Evolutionary conservation across 2,113 vertebrate species (phyloP), one percentile per base, ranked within the genome.

Genomic region (Heliornis fulica): DNA sequence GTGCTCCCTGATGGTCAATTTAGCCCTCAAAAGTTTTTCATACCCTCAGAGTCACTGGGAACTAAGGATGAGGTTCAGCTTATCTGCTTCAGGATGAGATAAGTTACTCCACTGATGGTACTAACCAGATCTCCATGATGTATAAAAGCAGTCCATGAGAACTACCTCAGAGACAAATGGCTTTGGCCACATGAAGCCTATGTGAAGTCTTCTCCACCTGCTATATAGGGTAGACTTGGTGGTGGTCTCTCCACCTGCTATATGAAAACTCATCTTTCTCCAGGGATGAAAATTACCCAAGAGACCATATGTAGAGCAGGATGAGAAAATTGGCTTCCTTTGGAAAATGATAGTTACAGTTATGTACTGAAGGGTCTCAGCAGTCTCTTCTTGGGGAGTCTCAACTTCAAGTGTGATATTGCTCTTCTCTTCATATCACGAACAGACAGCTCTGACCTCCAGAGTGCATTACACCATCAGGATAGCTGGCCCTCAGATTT

Each of bases 401-500:
- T 65, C 51, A 71, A 0, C 38, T 65, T 71, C 20, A 16, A 59
- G 23, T 23, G 16, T 65, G 43, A 15, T 28, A 19, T 11, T 53
- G 4, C 45, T 74, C 71, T 79, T 31, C 11, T 54, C 26, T 53
- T 56, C 40, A 16, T 40, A 20, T 41, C 25, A 40, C 36, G 29
- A 53, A 78, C 12, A 65, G n/a, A 26, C 17, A 59, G 17, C 31
- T 66, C n/a, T 32, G n/a, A 13, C 29, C 78, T 65, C 38, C 31
- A 20, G 11, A 6, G 31, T 22, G 36, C 54, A 46, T 78, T n/a
- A 61, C 11, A 13, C 11, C 18, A 11, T 23, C 0, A 0, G 41
- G 59, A 41, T 5, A 29, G 4, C 22, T 71, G 71, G 34, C 15
- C 29, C n/a, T 46, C 20, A 32, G 26, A 48, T 22, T 45, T 70